These are phyloP conservation scores for Trogon melanurus DNA, from an alignment of 2,113 vertebrate genomes.

Conservation along the genomic window DNA sequence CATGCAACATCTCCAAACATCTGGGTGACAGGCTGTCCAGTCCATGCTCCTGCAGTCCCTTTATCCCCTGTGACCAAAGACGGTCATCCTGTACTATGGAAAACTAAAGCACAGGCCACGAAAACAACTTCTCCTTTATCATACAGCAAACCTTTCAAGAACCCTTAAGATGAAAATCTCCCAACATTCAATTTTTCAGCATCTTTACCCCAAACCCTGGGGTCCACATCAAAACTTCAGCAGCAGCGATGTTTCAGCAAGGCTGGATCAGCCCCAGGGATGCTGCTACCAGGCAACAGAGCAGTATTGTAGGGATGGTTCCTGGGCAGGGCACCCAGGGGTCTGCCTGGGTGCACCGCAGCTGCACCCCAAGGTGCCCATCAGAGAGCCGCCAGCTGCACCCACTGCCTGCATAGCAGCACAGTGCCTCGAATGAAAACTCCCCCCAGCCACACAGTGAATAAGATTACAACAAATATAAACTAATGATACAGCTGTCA, in stretches of 20 bases:
- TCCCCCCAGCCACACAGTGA: conserved; percentile 42
- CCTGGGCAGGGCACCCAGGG: not conserved
- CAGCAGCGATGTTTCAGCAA: not conserved
- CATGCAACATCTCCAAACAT: not conserved
- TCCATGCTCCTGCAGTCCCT: not conserved
- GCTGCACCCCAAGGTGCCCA: fast-evolving
- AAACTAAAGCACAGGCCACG: not conserved
- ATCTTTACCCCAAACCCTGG: fast-evolving
- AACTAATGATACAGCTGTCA: conserved; percentile 76
- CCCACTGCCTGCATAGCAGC: not conserved
- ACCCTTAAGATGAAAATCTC: not conserved
- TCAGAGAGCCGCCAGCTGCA: not conserved
- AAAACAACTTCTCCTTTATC: not conserved
- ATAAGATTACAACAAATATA: conserved; percentile 71
- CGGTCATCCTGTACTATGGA: fast-evolving
- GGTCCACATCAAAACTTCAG: not conserved
- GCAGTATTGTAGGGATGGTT: not conserved
- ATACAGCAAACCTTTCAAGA: not conserved
- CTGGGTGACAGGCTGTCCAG: not conserved
- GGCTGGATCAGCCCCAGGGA: not conserved
- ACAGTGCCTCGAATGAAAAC: not conserved
- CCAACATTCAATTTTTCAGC: not conserved
- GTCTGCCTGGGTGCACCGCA: not conserved
- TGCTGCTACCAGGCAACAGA: not conserved
- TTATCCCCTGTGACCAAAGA: not conserved